Percentiles rank a stretch among this genome's conserved stretches.
phyloP scores from a whole-genome alignment of 2,888 invertebrate genomes.

The Cheilosia scutellata region DNA sequence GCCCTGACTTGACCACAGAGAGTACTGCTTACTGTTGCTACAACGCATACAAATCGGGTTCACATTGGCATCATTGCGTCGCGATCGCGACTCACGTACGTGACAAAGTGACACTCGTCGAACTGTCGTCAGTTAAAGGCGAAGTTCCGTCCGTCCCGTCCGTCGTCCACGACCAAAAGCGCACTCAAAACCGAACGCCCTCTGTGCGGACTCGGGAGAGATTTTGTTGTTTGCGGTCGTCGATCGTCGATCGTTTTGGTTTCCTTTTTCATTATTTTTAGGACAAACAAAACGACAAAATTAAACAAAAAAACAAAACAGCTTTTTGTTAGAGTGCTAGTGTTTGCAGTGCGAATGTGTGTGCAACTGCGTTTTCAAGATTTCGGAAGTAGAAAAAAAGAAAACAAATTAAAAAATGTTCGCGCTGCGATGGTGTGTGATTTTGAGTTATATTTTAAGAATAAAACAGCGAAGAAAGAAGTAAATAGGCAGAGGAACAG shows the following conservation, averaged over 20 bases:
- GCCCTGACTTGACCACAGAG: conserved; percentile 45
- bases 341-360: conserved; percentile 58
- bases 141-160: conserved; percentile 7
- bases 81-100: conserved; percentile 45
- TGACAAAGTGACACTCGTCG: conserved; percentile 58
- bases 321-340: conserved; percentile 36
- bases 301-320: conserved; percentile 36
- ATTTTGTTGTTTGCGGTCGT: conserved; percentile 65
- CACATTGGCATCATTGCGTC: conserved; percentile 25
- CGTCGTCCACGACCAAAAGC: conserved; percentile 31
- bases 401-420: conserved; percentile 23
- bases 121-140: conserved; percentile 48
- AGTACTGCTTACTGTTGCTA: conserved; percentile 7
- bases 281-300: conserved; percentile 19
- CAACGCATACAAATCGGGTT: conserved; percentile 52
- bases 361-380: conserved; percentile 74
- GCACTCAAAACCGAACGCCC: conserved; percentile 60
- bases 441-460: conserved; percentile 61
- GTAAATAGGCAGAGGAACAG: conserved; percentile 46
- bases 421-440: conserved; percentile 55
- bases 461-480: conserved; percentile 52
- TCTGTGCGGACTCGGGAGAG: conserved; percentile 31
- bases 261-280: conserved; percentile 42
- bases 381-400: conserved; percentile 64
- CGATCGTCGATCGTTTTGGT: conserved; percentile 65